These are phyloP conservation scores for Illadopsis cleaveri DNA, from an alignment of 2,113 vertebrate species.

Conservation along the genomic window DNA sequence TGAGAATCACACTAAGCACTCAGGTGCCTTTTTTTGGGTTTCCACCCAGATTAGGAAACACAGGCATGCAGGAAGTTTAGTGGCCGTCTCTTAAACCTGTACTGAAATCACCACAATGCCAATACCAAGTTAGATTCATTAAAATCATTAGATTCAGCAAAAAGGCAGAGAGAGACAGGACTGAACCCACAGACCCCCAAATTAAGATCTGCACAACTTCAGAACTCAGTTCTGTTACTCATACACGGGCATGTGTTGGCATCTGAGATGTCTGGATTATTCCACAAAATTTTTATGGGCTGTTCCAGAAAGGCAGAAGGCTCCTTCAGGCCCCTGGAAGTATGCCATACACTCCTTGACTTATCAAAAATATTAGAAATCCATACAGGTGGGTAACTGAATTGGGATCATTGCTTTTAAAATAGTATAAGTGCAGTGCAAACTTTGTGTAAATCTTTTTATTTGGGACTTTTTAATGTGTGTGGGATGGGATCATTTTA, in stretches of 20 bases:
- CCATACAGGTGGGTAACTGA: not conserved
- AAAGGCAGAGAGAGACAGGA: not conserved
- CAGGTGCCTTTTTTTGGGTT: not conserved
- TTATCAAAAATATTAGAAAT: not conserved
- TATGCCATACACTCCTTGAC: not conserved
- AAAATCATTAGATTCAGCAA: not conserved
- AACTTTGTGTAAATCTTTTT: not conserved
- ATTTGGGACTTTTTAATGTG: not conserved
- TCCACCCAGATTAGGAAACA: not conserved
- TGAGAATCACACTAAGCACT: not conserved
- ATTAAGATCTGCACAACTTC: not conserved
- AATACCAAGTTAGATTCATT: too few relatives aligned
- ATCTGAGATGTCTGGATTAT: not conserved
- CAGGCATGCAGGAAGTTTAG: not conserved
- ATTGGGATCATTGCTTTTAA: rapidly evolving
- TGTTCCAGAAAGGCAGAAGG: not conserved
- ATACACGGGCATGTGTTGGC: not conserved
- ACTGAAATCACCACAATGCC: not conserved
- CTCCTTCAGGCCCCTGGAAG: not conserved
- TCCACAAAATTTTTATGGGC: not conserved
- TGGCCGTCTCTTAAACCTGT: not conserved
- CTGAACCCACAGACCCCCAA: not conserved
- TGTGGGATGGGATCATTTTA: not conserved
- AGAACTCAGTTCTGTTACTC: not conserved
- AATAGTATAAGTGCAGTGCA: not conserved